phyloP scores from a whole-genome alignment of 23 tunicate genomes.

The Aplidium turbinatum region DNA sequence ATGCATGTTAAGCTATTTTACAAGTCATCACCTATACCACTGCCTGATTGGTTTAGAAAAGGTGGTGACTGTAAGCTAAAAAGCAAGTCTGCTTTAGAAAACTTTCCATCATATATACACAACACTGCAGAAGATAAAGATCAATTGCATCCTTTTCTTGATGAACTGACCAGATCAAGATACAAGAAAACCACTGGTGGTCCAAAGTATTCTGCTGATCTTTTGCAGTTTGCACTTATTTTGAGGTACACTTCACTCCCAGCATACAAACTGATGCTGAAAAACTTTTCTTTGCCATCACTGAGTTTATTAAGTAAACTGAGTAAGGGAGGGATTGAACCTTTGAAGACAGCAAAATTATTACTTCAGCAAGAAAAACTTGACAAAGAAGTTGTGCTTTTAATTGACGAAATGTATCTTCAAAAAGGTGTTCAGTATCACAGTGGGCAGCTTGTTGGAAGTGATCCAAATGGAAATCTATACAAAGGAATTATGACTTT shows the following conservation, averaged over 20 bases:
- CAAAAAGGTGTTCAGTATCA: slow-evolving; percentile 9
- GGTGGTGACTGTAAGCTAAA: no score
- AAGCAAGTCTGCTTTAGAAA: no score
- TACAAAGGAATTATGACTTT: slow-evolving; percentile 5
- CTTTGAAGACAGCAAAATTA: slow-evolving; percentile 8
- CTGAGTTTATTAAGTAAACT: slow-evolving; percentile 5
- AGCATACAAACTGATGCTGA: background rate
- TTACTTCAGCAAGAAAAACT: background rate
- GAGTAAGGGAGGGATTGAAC: background rate
- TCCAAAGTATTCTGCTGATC: no score
- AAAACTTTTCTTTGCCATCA: background rate
- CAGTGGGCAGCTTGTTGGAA: background rate
- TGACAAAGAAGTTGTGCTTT: slow-evolving; percentile 7
- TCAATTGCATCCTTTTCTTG: no score
- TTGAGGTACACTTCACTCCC: background rate
- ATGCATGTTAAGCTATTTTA: no score
- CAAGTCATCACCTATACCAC: no score
- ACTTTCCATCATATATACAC: no score
- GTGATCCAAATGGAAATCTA: slow-evolving; percentile 1
- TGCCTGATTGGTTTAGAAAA: no score
- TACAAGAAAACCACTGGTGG: no score
- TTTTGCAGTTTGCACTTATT: slow-evolving; percentile 5
- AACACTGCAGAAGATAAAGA: no score
- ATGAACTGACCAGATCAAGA: no score
- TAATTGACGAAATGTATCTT: background rate